These are phyloP conservation scores for Philaethria dido DNA, from an alignment of 2,888 invertebrate species.

Conservation along the genomic window DNA sequence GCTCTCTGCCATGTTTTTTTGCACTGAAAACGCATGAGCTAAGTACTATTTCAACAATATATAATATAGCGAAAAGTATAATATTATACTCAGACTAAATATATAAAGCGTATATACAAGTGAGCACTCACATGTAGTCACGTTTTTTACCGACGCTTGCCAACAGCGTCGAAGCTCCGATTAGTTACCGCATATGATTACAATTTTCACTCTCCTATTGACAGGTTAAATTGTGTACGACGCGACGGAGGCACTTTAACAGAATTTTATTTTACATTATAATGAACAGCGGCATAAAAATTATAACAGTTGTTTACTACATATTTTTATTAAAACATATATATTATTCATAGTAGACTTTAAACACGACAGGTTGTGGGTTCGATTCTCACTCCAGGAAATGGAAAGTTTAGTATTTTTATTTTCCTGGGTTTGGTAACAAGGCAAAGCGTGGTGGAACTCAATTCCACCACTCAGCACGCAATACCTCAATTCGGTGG, in stretches of 20 bases:
- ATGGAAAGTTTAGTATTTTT: too few relatives aligned
- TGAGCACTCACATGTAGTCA: background rate
- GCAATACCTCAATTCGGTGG: too few relatives aligned
- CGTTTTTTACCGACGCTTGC: slow-evolving; percentile 6
- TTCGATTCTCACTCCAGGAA: too few relatives aligned
- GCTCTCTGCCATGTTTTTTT: too few relatives aligned
- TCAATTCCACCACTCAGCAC: too few relatives aligned
- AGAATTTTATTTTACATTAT: slow-evolving; percentile 16
- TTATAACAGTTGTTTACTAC: background rate
- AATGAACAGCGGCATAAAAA: background rate
- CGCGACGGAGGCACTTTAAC: slow-evolving; percentile 11
- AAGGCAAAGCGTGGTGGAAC: too few relatives aligned
- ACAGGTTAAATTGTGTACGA: slow-evolving; percentile 26
- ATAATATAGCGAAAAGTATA: background rate
- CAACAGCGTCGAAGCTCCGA: slow-evolving; percentile 11
- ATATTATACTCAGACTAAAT: background rate
- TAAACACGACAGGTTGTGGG: too few relatives aligned
- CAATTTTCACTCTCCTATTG: slow-evolving; percentile 21
- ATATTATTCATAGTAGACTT: too few relatives aligned
- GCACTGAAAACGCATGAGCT: background rate
- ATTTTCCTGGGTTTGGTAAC: too few relatives aligned
- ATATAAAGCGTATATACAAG: background rate
- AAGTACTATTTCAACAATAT: background rate
- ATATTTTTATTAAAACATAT: background rate
- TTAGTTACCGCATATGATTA: slow-evolving; percentile 29